Evolutionary conservation across 2,888 invertebrate species (phyloP), one percentile per base, ranked within the genome.

Genomic region (Pandemis corylana): DNA sequence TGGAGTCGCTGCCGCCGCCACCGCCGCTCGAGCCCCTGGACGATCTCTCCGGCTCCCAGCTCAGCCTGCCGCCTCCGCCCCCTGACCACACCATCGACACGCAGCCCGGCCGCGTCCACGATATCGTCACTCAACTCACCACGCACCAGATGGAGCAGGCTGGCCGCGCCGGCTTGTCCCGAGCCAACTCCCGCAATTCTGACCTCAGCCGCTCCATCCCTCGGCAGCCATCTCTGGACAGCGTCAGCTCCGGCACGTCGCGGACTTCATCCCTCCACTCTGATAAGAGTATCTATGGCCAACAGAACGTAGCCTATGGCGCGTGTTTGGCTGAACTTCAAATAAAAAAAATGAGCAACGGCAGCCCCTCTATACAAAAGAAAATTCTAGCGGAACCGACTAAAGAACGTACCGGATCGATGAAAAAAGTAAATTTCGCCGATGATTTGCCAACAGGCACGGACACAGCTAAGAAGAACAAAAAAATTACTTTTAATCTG

Each of bases 1-100:
- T 97, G 59, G 97, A 97, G 81, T 97, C 97, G n/a, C 89, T 97
- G 76, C 97, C 97, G 0, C 97, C 97, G 15, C 97, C 95, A 65
- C 96, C 96, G 59, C 96, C 96, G 6, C 92, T 92, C 77, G 77
- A 84, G 13, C 77, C 82, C 4, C 76, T 88, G 15, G 92, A 93
- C 66, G 96, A 96, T 76, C 89, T 96, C 9, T 95, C 95, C 12
- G 97, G 97, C 5, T 97, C 97, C 7, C 96, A 96, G 83, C 89
- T 97, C 46, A 97, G 97, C 62, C 89, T 97, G 56, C 97, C 97
- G 7, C 97, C 97, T 9, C 97, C 97, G 0, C 97, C 97, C 2
- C 95, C 95, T 13, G 95, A 93, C 80, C 93, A 94, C 78, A 92
- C 95, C 0, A 85, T 91, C 44, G 93, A 92, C 46, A 82, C 87